phyloP scores from a whole-genome alignment of 1,140 invertebrate genomes.

The Pinna nobilis region DNA sequence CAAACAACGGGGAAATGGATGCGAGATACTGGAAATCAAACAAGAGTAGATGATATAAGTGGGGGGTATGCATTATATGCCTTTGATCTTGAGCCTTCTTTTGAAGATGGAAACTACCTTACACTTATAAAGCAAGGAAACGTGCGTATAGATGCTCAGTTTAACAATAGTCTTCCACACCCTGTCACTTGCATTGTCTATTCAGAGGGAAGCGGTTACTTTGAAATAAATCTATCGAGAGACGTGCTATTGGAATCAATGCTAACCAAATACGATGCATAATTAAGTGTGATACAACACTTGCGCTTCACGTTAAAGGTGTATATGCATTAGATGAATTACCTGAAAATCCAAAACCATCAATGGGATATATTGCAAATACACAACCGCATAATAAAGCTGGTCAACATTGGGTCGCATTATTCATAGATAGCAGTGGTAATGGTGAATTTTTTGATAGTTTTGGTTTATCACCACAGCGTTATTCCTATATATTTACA shows the following conservation, averaged over 20 bases:
- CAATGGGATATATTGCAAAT: slow-evolving; percentile 12
- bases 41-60: slow-evolving; percentile 19
- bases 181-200: slow-evolving; percentile 15
- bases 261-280: neutral
- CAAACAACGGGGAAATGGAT: slow-evolving; percentile 39
- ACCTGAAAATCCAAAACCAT: neutral
- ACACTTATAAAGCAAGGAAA: slow-evolving; percentile 23
- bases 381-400: neutral
- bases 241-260: slow-evolving; percentile 18
- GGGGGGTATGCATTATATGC: slow-evolving; percentile 31
- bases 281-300: neutral
- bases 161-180: slow-evolving; percentile 4
- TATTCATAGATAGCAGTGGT: neutral
- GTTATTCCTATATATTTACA: neutral
- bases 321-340: slow-evolving; percentile 22
- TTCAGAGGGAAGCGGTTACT: slow-evolving; percentile 13
- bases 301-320: neutral
- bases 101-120: slow-evolving; percentile 18
- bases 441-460: slow-evolving; percentile 30
- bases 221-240: slow-evolving; percentile 21
- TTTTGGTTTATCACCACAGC: slow-evolving; percentile 9
- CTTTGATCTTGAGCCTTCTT: slow-evolving; percentile 30
- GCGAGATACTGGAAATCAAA: slow-evolving; percentile 27
- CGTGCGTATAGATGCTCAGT: slow-evolving; percentile 12
- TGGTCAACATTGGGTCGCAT: slow-evolving; percentile 23